Evolutionary conservation across 1,140 invertebrate species (phyloP).

Genomic region (Zaprionus tsacasi): DNA sequence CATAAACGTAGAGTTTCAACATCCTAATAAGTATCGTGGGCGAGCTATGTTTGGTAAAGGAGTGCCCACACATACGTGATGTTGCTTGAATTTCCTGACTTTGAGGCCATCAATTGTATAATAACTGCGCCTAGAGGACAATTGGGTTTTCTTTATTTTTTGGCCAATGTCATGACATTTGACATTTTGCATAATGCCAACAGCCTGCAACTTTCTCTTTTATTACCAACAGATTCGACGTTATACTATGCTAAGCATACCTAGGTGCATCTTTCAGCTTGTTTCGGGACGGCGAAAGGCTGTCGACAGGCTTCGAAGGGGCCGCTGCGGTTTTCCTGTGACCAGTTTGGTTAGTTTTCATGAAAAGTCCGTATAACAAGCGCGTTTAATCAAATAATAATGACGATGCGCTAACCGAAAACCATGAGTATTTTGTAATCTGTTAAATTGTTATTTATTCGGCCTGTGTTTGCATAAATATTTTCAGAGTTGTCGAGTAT

Average conservation of each 20-base stretch:
- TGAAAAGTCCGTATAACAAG: slow-evolving; percentile 39
- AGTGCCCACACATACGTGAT: not conserved
- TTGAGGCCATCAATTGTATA: slow-evolving; percentile 12
- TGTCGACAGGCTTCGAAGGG: slow-evolving; percentile 13
- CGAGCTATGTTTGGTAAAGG: not conserved
- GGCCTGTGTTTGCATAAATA: slow-evolving; percentile 25
- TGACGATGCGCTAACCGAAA: slow-evolving; percentile 38
- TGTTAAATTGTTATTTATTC: slow-evolving; percentile 33
- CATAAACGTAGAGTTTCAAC: not conserved
- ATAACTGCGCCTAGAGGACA: slow-evolving; percentile 32
- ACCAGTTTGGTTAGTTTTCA: slow-evolving; percentile 47
- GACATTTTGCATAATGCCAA: slow-evolving; percentile 58
- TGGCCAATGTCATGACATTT: slow-evolving; percentile 47
- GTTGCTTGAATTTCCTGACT: not conserved
- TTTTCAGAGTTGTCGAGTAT: slow-evolving; percentile 19
- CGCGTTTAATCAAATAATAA: slow-evolving; percentile 43
- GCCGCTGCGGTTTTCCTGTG: slow-evolving; percentile 7
- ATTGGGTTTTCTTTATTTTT: slow-evolving; percentile 4
- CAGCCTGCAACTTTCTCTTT: slow-evolving; percentile 55
- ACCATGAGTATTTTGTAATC: slow-evolving; percentile 34
- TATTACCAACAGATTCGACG: slow-evolving; percentile 19
- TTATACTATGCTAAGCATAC: slow-evolving; percentile 21
- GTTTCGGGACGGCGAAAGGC: slow-evolving; percentile 10
- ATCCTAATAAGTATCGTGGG: not conserved
- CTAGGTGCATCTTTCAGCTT: slow-evolving; percentile 54